Evolutionary conservation across 2,888 invertebrate genomes (phyloP), one percentile per base, ranked within the genome.

Genomic region (Hybos culiciformis): DNA sequence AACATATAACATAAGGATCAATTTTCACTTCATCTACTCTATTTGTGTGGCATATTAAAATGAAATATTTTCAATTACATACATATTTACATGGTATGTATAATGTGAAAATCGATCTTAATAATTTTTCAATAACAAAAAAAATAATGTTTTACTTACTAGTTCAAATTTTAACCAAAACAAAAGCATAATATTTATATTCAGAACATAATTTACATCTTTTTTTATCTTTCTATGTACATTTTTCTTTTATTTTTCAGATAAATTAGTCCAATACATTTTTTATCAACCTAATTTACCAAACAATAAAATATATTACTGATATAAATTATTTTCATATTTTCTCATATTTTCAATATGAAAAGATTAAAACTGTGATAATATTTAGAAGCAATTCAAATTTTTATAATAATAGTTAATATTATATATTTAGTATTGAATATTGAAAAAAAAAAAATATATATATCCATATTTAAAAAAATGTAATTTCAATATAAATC

Each of bases 211-310:
- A n/a, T n/a, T n/a, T n/a, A n/a, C n/a, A n/a, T n/a, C n/a, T n/a
- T n/a, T n/a, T n/a, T n/a, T n/a, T n/a, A n/a, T 31, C 15, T 31
- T 11, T 8, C 6, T 31, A n/a, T 31, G 12, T 11, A 31, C 31
- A 18, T 36, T 34, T 34, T 19, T n/a, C 20, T 36, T 20, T 18
- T 11, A 36, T 20, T 36, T 36, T 36, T 20, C 36, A 36, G 36
- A 36, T 19, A 36, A 19, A 20, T 36, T 19, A 20, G 19, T 19
- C 19, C 36, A 36, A 36, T n/a, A 20, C 19, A 36, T 36, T 19
- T 36, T 36, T 21, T 36, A 36, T 21, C 36, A 36, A 36, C 36
- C n/a, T n/a, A n/a, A n/a, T n/a, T n/a, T n/a, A n/a, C n/a, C 36
- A 14, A 36, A 36, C 14, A 36, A 19, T 36, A 36, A 36, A 21